A percentile compares a stretch with the other conserved stretches of the same genome.
phyloP scores from a whole-genome alignment of 2,888 invertebrate species.

The Graphium colonna region DNA sequence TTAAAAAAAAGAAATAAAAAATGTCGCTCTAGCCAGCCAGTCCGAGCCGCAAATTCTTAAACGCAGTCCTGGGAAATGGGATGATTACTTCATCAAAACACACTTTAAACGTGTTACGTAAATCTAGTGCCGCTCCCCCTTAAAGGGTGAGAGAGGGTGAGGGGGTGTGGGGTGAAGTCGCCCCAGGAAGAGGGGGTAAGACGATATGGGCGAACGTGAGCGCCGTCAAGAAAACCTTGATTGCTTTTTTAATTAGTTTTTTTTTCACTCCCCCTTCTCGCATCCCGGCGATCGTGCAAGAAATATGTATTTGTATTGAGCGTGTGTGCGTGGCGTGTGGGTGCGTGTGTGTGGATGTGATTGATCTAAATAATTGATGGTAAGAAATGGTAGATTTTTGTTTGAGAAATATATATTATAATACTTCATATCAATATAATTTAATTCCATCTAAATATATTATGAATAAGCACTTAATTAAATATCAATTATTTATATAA shows the following conservation, averaged over 20 bases:
- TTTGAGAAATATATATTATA: too few relatives aligned
- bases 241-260: conserved; percentile 81
- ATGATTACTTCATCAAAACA: conserved; percentile 81
- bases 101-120: conserved; percentile 81
- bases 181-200: conserved; percentile 73
- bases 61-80: conserved; percentile 77
- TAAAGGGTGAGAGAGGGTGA: conserved; percentile 56
- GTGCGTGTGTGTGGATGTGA: conserved; percentile 40
- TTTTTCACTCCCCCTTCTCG: conserved; percentile 73
- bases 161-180: conserved; percentile 32
- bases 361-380: too few relatives aligned
- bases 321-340: conserved; percentile 34
- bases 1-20: conserved; percentile 47
- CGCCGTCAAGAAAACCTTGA: conserved; percentile 81
- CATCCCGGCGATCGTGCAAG: conserved; percentile 68
- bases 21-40: conserved; percentile 51
- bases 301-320: conserved; percentile 65
- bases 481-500: too few relatives aligned
- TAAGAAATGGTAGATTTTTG: too few relatives aligned
- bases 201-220: conserved; percentile 81
- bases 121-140: conserved; percentile 74
- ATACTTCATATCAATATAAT: too few relatives aligned
- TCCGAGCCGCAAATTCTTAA: conserved; percentile 75
- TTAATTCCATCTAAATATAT: too few relatives aligned
- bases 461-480: too few relatives aligned